Evolutionary conservation across 2,888 invertebrate genomes (phyloP).

Genomic region (Morpho deidamia): DNA sequence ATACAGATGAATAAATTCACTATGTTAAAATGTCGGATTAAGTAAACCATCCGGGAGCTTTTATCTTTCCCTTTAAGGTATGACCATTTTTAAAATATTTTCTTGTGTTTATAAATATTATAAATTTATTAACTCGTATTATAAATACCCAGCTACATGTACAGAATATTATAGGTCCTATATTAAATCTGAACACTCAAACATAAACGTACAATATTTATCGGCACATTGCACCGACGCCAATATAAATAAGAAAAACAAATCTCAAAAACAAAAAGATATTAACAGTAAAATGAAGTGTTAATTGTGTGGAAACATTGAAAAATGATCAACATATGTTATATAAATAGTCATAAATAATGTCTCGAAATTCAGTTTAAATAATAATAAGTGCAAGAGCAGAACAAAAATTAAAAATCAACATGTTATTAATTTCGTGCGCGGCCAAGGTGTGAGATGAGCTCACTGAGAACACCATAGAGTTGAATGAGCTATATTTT

Average conservation of each 20-base stretch:
- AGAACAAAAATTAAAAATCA: constrained; percentile 74
- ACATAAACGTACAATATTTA: background rate
- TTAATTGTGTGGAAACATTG: constrained; percentile 77
- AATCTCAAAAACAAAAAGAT: constrained; percentile 53
- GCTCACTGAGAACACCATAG: constrained; percentile 40
- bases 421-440: constrained; percentile 75
- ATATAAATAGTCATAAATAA: constrained; percentile 78
- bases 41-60: no score
- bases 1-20: no score
- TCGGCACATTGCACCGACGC: constrained; percentile 18
- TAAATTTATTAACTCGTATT: no score
- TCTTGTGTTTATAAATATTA: no score
- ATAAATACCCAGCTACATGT: no score
- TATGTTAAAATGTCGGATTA: no score
- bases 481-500: constrained; percentile 27
- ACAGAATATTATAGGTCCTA: no score
- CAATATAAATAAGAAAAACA: constrained; percentile 34
- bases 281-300: constrained; percentile 74
- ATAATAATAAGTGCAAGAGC: constrained; percentile 75
- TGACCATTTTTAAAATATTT: no score
- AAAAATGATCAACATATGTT: constrained; percentile 78
- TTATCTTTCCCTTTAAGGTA: no score
- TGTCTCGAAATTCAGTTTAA: constrained; percentile 74
- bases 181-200: no score
- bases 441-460: constrained; percentile 71